Conservation (phyloP, 2,797 vertebrate species). For the Catharus ustulatus region DNA sequence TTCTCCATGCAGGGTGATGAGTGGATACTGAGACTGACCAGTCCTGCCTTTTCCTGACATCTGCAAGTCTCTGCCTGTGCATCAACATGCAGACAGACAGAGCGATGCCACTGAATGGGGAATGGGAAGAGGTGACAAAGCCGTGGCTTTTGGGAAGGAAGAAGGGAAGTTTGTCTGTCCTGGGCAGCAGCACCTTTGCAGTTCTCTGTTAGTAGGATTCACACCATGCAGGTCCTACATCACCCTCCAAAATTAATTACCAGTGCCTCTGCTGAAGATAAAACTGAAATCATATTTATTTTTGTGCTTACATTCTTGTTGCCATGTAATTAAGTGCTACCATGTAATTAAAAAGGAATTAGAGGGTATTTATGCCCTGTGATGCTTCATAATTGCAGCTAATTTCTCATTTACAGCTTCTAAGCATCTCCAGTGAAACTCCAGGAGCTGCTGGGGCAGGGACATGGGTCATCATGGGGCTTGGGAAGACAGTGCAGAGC, state of each 20-base stretch:
- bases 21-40: fast-evolving
- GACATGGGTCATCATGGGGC: fast-evolving
- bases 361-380: constrained; percentile 14
- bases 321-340: constrained; percentile 52
- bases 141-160: not conserved
- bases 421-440: not conserved
- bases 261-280: not conserved
- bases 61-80: not conserved
- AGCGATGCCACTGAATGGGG: fast-evolving
- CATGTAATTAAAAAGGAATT: constrained; percentile 62
- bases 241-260: constrained; percentile 49
- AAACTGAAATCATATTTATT: constrained; percentile 56
- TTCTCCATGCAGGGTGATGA: not conserved
- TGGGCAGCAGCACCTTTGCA: not conserved
- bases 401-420: constrained; percentile 40
- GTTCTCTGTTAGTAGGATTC: not conserved
- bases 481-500: not conserved
- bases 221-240: not conserved
- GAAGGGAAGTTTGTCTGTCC: not conserved
- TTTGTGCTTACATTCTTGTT: constrained; percentile 58
- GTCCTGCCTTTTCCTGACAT: not conserved
- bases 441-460: not conserved
- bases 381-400: not conserved
- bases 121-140: not conserved
- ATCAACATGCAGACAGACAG: not conserved